Evolutionary conservation across 2,888 invertebrate species (phyloP), one percentile per base, ranked within the genome.

Genomic region (Ischnura elegans): DNA sequence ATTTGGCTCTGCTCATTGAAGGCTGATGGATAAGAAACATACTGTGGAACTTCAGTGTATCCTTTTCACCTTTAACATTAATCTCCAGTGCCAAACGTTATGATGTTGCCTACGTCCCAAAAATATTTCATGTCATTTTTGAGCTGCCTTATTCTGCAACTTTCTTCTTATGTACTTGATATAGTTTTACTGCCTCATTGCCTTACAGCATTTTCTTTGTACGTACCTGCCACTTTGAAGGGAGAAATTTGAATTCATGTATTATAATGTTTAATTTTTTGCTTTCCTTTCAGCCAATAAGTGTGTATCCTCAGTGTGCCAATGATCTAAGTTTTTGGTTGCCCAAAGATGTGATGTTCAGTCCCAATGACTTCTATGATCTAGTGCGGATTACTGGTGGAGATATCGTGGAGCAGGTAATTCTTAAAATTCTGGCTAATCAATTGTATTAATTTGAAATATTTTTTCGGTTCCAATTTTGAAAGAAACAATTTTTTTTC

Each of bases 291-390:
- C 95, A 97, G 97, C 96, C 98, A 0, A 96, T 99, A 6, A 99
- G 99, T 94, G 96, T 97, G 36, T 98, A 97, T 96, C 99, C 99
- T 0, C 98, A 98, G 95, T 99, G 99, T 95, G 96, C 95, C 16
- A 99, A 98, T 96, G 99, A 99, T 96, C 97, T 99, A 47, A 99
- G 99, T 87, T 99, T 99, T 96, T 99, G 99, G 99, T 96, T 99
- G 93, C 99, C 99, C 0, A 95, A 97, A 2, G 96, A 97, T 94
- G 96, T 96, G 3, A 96, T 96, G n/a, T 98, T 97, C 96, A 97
- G 97, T n/a, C 96, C 97, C 93, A 98, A 98, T 96, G 98, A 99
- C 96, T 98, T 99, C 95, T 99, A 99, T 96, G 99, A 99, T 95
- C 96, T 99, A 94, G 99, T 98, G 0, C 97, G 99, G 94, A 97